Conservation (phyloP, 2,797 vertebrate species). For the Hyperoplus immaculatus region DNA sequence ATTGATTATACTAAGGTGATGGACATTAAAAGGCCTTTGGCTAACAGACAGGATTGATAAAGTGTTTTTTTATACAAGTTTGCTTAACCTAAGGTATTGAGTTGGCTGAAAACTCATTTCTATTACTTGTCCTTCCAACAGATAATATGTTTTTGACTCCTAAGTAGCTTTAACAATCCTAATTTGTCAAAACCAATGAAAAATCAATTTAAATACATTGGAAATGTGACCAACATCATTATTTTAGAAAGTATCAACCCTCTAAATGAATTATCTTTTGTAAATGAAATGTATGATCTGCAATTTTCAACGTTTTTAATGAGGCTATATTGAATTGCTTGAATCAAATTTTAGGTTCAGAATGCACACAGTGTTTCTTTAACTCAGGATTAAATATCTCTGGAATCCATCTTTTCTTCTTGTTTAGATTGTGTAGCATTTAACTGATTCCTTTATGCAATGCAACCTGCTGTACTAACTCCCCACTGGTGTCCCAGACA, state of each 20-base stretch:
- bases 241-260: conserved; percentile 1
- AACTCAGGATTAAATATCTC: neutral
- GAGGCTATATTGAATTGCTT: neutral
- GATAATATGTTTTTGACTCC: neutral
- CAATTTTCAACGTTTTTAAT: neutral
- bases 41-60: neutral
- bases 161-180: neutral
- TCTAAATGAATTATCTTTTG: neutral
- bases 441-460: conserved; percentile 13
- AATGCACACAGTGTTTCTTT: neutral
- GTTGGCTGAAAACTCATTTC: neutral
- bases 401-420: neutral
- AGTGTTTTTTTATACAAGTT: neutral
- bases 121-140: neutral
- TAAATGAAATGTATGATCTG: neutral
- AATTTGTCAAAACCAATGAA: neutral
- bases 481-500: neutral
- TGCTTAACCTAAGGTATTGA: neutral
- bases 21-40: too few relatives aligned
- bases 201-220: neutral
- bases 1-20: too few relatives aligned
- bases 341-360: neutral
- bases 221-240: neutral
- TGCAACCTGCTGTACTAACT: neutral
- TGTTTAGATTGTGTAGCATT: conserved; percentile 13